Conservation (phyloP, 2,113 vertebrate genomes). For the Corapipo altera region DNA sequence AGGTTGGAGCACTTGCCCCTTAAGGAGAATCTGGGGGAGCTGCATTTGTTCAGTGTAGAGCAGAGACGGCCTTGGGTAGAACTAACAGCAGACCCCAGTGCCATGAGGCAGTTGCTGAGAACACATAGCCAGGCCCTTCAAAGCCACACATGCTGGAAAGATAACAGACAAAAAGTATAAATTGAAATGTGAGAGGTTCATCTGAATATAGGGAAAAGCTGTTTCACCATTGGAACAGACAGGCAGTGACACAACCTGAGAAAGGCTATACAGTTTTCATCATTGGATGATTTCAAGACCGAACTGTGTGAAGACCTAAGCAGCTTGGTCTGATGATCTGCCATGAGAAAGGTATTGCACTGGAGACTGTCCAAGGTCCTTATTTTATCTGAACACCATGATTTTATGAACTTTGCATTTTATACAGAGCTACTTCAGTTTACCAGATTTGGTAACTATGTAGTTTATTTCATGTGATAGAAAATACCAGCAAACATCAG, state of each 20-base stretch:
- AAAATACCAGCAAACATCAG: not conserved
- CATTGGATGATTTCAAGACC: not conserved
- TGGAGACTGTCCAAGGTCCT: not conserved
- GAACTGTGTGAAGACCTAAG: not conserved
- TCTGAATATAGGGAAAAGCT: not conserved
- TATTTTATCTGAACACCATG: not conserved
- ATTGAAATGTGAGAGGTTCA: not conserved
- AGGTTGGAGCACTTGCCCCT: not conserved
- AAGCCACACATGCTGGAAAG: not conserved
- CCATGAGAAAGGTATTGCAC: not conserved
- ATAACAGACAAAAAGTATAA: not conserved
- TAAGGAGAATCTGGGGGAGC: not conserved
- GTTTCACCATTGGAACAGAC: not conserved
- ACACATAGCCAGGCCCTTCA: not conserved
- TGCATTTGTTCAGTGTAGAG: not conserved
- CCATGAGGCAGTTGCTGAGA: not conserved
- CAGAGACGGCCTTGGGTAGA: fast-evolving
- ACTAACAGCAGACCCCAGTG: not conserved
- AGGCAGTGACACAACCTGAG: not conserved
- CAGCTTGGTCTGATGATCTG: not conserved
- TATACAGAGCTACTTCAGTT: not conserved
- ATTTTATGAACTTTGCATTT: not conserved
- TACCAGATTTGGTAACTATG: not conserved
- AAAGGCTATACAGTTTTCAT: not conserved
- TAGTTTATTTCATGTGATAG: not conserved